These are phyloP conservation scores for Salticus scenicus DNA, from an alignment of 2,888 invertebrate genomes.

Conservation along the genomic window DNA sequence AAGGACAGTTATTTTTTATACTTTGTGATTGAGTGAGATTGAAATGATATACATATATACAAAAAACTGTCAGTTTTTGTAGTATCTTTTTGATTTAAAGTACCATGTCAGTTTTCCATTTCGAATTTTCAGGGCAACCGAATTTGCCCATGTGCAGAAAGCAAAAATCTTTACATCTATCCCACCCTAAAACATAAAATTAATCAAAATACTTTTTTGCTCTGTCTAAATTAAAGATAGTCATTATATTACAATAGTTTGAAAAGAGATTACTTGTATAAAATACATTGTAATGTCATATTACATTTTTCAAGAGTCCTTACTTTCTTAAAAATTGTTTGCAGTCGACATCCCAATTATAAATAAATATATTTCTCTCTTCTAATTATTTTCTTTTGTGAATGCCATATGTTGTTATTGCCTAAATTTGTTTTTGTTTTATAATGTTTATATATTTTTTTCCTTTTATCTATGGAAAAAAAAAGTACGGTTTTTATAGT, in stretches of 20 bases:
- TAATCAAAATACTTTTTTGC: neutral
- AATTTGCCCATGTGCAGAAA: too few species aligned
- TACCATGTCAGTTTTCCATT: too few species aligned
- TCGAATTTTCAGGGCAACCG: too few species aligned
- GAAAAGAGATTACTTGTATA: neutral
- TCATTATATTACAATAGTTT: neutral
- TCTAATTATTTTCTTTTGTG: too few species aligned
- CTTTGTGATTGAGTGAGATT: neutral
- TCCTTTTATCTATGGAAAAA: neutral
- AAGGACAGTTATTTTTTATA: neutral
- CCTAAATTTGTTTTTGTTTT: conserved; percentile 6
- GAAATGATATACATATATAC: too few species aligned
- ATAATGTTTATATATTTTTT: conserved; percentile 9
- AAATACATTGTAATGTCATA: too few species aligned
- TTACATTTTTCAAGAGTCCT: neutral
- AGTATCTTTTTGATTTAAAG: too few species aligned
- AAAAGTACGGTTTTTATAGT: neutral
- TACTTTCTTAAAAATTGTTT: neutral
- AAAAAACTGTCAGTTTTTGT: too few species aligned
- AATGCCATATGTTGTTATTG: neutral
- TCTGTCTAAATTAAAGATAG: neutral
- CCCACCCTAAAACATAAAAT: too few species aligned
- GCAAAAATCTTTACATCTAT: neutral
- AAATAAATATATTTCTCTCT: neutral
- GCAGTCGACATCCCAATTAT: neutral